Conservation (phyloP, 2,113 vertebrate species). For the Archilochus colubris region DNA sequence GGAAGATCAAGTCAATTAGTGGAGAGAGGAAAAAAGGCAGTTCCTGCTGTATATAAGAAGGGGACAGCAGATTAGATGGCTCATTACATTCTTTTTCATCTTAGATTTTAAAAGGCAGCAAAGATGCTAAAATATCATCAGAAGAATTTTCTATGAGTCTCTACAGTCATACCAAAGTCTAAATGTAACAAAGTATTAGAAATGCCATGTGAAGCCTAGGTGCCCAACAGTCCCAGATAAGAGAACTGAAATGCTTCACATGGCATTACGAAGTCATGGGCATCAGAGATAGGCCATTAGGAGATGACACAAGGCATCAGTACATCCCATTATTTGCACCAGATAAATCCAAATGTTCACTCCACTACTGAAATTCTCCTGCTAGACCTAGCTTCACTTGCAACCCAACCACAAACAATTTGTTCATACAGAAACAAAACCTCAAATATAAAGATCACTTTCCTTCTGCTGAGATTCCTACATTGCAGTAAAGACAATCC, state of each 20-base stretch:
- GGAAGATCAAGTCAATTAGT: slow-evolving; percentile 21
- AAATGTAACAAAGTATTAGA: neutral
- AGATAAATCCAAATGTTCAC: neutral
- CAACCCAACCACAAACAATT: neutral
- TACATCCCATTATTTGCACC: neutral
- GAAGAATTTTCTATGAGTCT: neutral
- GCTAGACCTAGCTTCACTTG: neutral
- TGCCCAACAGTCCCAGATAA: neutral
- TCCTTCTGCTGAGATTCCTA: neutral
- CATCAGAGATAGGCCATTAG: neutral
- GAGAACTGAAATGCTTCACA: neutral
- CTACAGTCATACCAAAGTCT: neutral
- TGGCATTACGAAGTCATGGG: neutral
- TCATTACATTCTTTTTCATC: slow-evolving; percentile 36
- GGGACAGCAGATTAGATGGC: neutral
- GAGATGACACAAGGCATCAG: neutral
- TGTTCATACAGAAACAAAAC: neutral
- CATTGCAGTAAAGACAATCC: neutral
- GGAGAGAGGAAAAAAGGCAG: neutral
- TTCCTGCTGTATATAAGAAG: neutral
- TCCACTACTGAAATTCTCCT: neutral
- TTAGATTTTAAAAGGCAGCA: slow-evolving; percentile 22
- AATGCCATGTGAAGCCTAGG: neutral
- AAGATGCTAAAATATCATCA: slow-evolving; percentile 3
- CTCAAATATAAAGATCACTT: neutral